A percentile compares a stretch with the other conserved stretches of the same genome.
These are phyloP conservation scores for Schizotus pectinicornis DNA, from an alignment of 2,888 invertebrate genomes.

Conservation along the genomic window DNA sequence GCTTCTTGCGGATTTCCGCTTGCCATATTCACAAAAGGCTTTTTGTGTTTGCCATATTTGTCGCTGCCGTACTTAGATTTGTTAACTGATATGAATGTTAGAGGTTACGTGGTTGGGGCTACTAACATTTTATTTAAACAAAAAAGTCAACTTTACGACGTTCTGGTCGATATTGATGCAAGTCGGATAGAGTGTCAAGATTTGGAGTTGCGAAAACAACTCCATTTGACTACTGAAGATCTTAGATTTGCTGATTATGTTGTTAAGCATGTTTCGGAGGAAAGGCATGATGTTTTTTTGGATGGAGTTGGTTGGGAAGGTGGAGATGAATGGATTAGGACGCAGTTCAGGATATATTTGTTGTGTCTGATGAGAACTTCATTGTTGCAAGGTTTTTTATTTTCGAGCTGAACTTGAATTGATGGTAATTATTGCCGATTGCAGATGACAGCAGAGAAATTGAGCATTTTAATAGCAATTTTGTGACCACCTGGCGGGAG, in stretches of 20 bases:
- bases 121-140: constrained; percentile 98
- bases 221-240: constrained; percentile 94
- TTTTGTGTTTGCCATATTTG: constrained; percentile 93
- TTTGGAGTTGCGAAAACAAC: constrained; percentile 77
- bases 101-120: constrained; percentile 92
- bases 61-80: constrained; percentile 94
- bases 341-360: constrained; percentile 89
- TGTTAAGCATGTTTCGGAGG: constrained; percentile 73
- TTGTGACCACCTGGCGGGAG: constrained; percentile 82
- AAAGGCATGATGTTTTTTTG: constrained; percentile 72
- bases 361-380: constrained; percentile 83
- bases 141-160: constrained; percentile 90
- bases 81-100: constrained; percentile 83
- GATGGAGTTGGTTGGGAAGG: constrained; percentile 87
- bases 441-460: constrained; percentile 80
- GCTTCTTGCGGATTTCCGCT: constrained; percentile 84
- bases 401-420: neutral
- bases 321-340: constrained; percentile 95
- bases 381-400: constrained; percentile 67
- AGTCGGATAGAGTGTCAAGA: constrained; percentile 84
- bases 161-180: constrained; percentile 87
- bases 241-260: constrained; percentile 94
- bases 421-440: constrained; percentile 36
- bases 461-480: constrained; percentile 87
- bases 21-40: constrained; percentile 85